Evolutionary conservation across 2,888 invertebrate genomes (phyloP), one percentile per base, ranked within the genome.

Genomic region (Theristus sp.): DNA sequence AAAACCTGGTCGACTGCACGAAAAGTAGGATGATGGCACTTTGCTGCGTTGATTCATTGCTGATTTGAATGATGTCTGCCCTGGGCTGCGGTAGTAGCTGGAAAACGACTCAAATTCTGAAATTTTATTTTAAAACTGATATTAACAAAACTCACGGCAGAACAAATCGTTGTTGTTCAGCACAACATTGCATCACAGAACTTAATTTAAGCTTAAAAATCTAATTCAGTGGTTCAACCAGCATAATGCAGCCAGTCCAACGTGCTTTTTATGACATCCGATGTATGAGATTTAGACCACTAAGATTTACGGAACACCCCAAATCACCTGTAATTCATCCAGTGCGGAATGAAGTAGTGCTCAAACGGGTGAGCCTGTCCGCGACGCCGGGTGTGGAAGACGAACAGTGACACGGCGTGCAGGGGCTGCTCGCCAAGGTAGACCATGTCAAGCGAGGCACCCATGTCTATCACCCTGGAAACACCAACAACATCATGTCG

Each of bases 391-490:
- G 64, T 63, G 61, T 69, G 70, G 63, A 71, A 72, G 1, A 73
- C 94, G 30, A 98, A 81, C 62, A 98, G 76, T 0, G 98, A 98
- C 0, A 98, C 96, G 2, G 94, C 96, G 76, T 98, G 96, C 58
- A 98, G 78, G 0, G 98, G 98, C 74, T 98, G 96, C 75, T 98
- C 96, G 1, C 98, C 98, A 27, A 96, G 87, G 75, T 94, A 96
- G 6, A 96, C 94, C 66, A 98, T 80, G 66, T 72, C 72, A 27
- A 72, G 61, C 1, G 70, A 71, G 66, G 66, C 73, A 69, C 98
- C 98, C 74, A 94, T 93, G 75, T 98, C 98, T 66, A 98, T 96
- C 67, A 96, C 89, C 2, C 54, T 54, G 28, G 2, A 27, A 54
- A 49, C 3, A n/a, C 20, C 38, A n/a, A n/a, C 17, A 38, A 38